A percentile compares a stretch with the other conserved stretches of the same genome.
Evolutionary conservation across 2,888 invertebrate species (phyloP).

Genomic region (Yponomeuta cagnagella): DNA sequence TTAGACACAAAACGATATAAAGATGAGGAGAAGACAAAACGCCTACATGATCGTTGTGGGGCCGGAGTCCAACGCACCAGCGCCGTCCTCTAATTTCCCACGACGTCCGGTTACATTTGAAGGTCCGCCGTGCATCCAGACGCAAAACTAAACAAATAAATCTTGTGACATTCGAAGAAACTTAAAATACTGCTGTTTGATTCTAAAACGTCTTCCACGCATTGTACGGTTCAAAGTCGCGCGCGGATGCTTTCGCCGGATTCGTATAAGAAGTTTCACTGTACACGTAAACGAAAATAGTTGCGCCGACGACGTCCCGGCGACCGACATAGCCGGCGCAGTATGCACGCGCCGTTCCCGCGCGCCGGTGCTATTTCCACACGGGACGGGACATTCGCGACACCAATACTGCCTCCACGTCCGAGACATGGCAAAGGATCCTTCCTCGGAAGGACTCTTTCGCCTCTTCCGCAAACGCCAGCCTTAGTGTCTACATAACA

Average conservation of each 20-base stretch:
- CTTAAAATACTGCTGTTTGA: neutral
- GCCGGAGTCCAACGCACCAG: neutral
- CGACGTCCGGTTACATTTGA: conserved; percentile 34
- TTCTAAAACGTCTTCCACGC: conserved; percentile 26
- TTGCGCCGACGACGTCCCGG: conserved; percentile 55
- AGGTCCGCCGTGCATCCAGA: conserved; percentile 65
- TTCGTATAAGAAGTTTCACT: neutral
- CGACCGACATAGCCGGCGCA: conserved; percentile 72
- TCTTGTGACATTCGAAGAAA: neutral
- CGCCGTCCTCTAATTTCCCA: neutral
- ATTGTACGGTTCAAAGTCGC: neutral
- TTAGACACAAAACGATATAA: too few relatives aligned
- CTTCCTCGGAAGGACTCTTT: conserved; percentile 59
- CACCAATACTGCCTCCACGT: conserved; percentile 56
- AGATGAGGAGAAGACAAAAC: neutral
- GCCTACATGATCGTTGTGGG: neutral
- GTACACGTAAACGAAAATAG: conserved; percentile 62
- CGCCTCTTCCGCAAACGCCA: conserved; percentile 61
- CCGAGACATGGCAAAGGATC: conserved; percentile 68
- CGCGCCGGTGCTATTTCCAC: conserved; percentile 73
- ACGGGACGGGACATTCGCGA: conserved; percentile 54
- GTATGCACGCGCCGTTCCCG: conserved; percentile 67
- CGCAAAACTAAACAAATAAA: neutral
- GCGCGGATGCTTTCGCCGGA: neutral
- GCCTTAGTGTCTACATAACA: conserved; percentile 31